Evolutionary conservation across 2,888 invertebrate species (phyloP).

Genomic region (Gisinianus flammeolus): DNA sequence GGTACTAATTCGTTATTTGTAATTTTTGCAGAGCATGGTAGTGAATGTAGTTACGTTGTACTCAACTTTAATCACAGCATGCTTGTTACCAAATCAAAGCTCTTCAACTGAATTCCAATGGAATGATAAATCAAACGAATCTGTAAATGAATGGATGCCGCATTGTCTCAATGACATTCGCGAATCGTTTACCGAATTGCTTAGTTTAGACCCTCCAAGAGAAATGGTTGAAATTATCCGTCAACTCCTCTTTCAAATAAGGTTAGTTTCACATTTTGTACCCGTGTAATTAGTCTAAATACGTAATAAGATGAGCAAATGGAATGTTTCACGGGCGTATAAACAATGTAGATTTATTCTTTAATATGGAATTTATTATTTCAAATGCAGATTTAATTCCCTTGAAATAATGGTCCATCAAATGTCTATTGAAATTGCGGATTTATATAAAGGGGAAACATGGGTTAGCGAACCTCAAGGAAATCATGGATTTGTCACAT

Average conservation of each 20-base stretch:
- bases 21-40: conserved; percentile 73
- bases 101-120: conserved; percentile 51
- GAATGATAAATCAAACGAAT: conserved; percentile 53
- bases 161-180: conserved; percentile 81
- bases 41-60: conserved; percentile 77
- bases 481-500: conserved; percentile 83
- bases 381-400: conserved; percentile 71
- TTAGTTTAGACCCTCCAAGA: conserved; percentile 83
- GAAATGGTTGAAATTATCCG: conserved; percentile 86
- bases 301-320: too few relatives aligned
- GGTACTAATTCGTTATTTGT: neutral
- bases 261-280: conserved; percentile 61
- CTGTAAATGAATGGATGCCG: conserved; percentile 72
- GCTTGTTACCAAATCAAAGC: conserved; percentile 47
- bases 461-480: conserved; percentile 87
- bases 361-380: too few relatives aligned
- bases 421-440: conserved; percentile 77
- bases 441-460: conserved; percentile 75
- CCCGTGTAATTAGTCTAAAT: neutral
- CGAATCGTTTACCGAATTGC: conserved; percentile 76
- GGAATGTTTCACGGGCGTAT: too few relatives aligned
- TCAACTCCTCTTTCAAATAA: conserved; percentile 82
- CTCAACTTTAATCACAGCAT: conserved; percentile 69
- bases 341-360: neutral
- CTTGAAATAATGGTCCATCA: conserved; percentile 84